Evolutionary conservation across 1,140 invertebrate genomes (phyloP), one percentile per base, ranked within the genome.

Genomic region (Drosophila sulfurigaster): DNA sequence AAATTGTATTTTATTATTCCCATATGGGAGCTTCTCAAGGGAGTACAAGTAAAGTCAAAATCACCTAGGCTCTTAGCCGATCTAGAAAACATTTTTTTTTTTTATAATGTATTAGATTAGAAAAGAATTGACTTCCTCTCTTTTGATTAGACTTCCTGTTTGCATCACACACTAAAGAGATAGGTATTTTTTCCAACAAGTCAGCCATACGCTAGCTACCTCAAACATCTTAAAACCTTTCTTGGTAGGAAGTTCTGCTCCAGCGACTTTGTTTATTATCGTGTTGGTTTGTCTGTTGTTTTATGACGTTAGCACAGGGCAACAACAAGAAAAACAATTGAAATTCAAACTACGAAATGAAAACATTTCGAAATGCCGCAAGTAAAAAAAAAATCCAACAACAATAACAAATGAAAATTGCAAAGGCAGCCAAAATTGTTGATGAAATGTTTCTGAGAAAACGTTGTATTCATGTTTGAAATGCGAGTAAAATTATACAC

Each of bases 361-460:
- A 74, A 69, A 69, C 65, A 69, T 74, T 74, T 69, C 57, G 32
- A 68, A 74, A 74, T 69, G 41, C 43, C 56, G 49, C 41, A 16
- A 68, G 45, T 51, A 25, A 32, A 35, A 16, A 16, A 52, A 52
- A n/a, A 48, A 48, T 13, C 20, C 43, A 28, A 49, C 45, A 35
- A 35, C 6, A 48, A 13, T 11, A 6, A 43, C 1, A 64, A 46
- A 48, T 35, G 13, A 10, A 62, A 75, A 63, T 58, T 45, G 67
- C 73, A 70, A 45, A 70, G 67, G 51, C 73, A 45, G 52, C 32
- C 58, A 58, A 56, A 62, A 51, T 66, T 64, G 15, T 58, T 32
- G 52, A 41, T 52, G 43, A 82, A 38, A 58, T 63, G 75, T 60
- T 82, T 82, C 81, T 62, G 48, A 65, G 72, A 77, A 83, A 80